Evolutionary conservation across 2,113 vertebrate species (phyloP).

Genomic region (Cyphomyrus plagiostoma): DNA sequence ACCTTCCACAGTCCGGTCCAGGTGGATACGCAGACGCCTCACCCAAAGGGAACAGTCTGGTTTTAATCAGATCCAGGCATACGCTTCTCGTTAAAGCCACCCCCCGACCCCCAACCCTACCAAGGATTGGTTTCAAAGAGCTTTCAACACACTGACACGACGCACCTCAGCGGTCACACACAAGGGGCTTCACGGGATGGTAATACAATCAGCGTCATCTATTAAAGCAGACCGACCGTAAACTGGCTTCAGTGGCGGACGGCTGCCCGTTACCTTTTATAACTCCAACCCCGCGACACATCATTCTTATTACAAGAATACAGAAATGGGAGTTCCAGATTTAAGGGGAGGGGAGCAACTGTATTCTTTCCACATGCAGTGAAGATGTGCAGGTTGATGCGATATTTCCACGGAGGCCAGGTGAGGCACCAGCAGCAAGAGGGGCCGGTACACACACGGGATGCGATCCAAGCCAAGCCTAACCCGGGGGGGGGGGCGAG

Average conservation of each 20-base stretch:
- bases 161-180: neutral
- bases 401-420: neutral
- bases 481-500: no score
- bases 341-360: neutral
- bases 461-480: neutral
- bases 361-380: neutral
- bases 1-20: neutral
- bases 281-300: neutral
- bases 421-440: neutral
- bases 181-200: neutral
- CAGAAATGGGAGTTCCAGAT: neutral
- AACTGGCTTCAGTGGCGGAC: neutral
- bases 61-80: neutral
- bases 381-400: neutral
- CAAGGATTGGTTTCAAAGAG: slow-evolving; percentile 9
- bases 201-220: neutral
- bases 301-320: neutral
- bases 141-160: neutral
- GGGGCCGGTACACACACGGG: neutral
- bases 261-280: neutral
- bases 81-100: neutral
- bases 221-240: slow-evolving; percentile 9
- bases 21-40: neutral
- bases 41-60: neutral
- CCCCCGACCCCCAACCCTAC: neutral